phyloP scores from a whole-genome alignment of 2,797 vertebrate genomes.

The Lepilemur ruficaudatus region DNA sequence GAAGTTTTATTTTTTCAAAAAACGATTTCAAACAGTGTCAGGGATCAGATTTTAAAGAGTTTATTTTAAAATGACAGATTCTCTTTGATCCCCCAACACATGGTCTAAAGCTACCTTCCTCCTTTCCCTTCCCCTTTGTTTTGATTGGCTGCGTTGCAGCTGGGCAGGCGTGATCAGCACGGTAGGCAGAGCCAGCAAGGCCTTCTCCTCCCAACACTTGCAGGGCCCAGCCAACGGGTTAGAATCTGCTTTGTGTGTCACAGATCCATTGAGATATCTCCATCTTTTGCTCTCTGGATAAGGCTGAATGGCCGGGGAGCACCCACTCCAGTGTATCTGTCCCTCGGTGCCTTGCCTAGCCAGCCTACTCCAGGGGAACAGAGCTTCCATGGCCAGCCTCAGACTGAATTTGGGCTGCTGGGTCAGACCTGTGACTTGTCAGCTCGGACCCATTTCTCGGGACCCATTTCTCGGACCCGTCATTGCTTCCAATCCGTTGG shows the following conservation, averaged over 20 bases:
- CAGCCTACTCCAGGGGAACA: background rate
- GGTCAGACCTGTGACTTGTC: background rate
- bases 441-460: background rate
- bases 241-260: background rate
- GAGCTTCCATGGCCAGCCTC: background rate
- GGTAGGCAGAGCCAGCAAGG: background rate
- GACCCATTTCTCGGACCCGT: background rate
- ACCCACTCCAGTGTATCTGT: background rate
- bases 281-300: background rate
- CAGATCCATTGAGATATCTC: background rate
- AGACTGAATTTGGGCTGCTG: background rate
- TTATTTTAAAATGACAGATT: background rate
- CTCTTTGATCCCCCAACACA: background rate
- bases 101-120: background rate
- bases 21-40: background rate
- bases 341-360: background rate
- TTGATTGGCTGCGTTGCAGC: background rate
- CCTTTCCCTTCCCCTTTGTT: background rate
- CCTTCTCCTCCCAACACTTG: background rate
- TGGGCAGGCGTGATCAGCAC: background rate
- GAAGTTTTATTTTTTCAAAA: constrained; percentile 46
- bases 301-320: background rate
- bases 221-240: background rate
- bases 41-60: background rate
- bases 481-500: background rate